Base-by-base conservation (phyloP, 2,888 invertebrate genomes). In the Polylopha cassiicola region DNA sequence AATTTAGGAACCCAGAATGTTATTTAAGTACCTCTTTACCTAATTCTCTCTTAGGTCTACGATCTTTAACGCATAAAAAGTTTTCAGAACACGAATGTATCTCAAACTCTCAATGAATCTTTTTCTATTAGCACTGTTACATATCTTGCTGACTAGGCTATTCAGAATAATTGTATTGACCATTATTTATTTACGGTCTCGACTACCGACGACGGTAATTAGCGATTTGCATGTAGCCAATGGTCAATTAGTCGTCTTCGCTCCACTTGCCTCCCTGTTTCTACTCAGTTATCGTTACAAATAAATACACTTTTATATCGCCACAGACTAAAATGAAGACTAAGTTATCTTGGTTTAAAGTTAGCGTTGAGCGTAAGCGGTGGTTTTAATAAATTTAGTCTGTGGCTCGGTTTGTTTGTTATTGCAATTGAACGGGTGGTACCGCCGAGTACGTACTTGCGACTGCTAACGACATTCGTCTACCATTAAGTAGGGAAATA, bases 381-480 rank as follows among this genome's bases (percentile, higher is more conserved):
- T n/a, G n/a, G n/a, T n/a, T n/a, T n/a, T n/a, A 30, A 30, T 2
- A 4, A 10, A 4, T 22, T 37, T 38, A 37, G 20, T 32, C 55
- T 51, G 38, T 47, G 47, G 31, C 31, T n/a, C 13, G 10, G 23
- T 28, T 47, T 47, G 47, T 51, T 46, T 31, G 50, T 60, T 65
- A 48, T 53, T 49, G 50, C 44, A 72, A 47, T 68, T 51, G 55
- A 65, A 56, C 68, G 45, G 51, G 49, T 57, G 53, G 65, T 72
- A 70, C 68, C 71, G 52, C 60, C 58, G 76, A 74, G 72, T 72
- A 65, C 73, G 72, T 69, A 65, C 73, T 76, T 69, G 67, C 65
- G 66, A 77, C 67, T 73, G 70, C 73, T 75, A 80, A 79, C 78
- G 78, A 78, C 74, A 78, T 78, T 75, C 74, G 66, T 78, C 77